Base-by-base conservation (phyloP, 2,797 vertebrate genomes). In the Enoplosus armatus region DNA sequence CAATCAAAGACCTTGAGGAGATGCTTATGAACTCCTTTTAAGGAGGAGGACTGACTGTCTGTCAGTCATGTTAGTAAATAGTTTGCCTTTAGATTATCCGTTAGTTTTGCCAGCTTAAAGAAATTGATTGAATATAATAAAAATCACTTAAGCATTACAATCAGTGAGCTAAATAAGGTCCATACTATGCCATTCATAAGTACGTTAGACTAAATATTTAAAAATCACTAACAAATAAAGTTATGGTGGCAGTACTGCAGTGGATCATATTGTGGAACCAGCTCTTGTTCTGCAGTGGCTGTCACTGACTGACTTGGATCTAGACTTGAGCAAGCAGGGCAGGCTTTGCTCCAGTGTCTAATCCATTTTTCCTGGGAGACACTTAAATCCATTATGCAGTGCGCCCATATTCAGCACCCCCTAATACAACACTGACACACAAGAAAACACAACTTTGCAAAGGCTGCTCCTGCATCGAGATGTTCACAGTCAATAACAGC, bases 281-380 rank as follows among this genome's bases (percentile, higher is more conserved):
- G 50, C 20, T 45, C 55, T 77, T 59, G 54, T 72, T 77, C 72
- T 87, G 75, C 80, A 75, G 82, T 72, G 39, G 69, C 65, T 47
- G 66, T 77, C 76, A 65, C 27, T 65, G 61, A 33, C 61, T 54
- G 66, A 66, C 63, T 83, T 55, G 72, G 48, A 81, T 85, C 67
- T 79, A 51, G 72, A 86, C 73, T 67, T 67, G 18, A 58, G 66
- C 60, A 53, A 85, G 75, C 78, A 76, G 48, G 53, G 31, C 74
- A 75, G 82, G 75, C 77, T 89, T 80, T 85, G 67, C 72, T 81
- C 66, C 41, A 75, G 71, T 71, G 83, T 89, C 75, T 88, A 81
- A 93, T 89, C 76, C 80, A 89, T 89, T 88, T 84, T 84, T 85
- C 80, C 77, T 82, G 63, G 75, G 79, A 89, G 76, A 81, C 71